A percentile compares a stretch with the other conserved stretches of the same genome.
Evolutionary conservation across 2,888 invertebrate species (phyloP).

Genomic region (Anorthoa munda): DNA sequence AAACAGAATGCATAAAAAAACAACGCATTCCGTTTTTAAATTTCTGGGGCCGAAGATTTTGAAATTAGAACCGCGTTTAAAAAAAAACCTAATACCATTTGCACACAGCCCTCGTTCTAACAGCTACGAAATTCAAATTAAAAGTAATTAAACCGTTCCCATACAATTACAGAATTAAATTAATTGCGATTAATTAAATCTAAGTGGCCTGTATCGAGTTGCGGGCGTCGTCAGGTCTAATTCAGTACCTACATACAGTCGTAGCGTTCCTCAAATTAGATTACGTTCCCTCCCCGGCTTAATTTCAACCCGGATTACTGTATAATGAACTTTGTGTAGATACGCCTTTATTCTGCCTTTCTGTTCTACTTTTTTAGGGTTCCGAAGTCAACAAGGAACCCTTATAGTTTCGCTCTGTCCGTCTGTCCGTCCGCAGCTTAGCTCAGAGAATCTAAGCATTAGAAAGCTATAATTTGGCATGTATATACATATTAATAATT

Average conservation of each 20-base stretch:
- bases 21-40: neutral
- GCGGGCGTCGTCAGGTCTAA: constrained; percentile 54
- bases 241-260: constrained; percentile 43
- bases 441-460: too few species aligned
- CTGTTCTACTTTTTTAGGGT: constrained; percentile 33
- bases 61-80: constrained; percentile 9
- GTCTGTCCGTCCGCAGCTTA: too few species aligned
- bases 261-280: constrained; percentile 65
- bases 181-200: constrained; percentile 63
- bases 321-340: constrained; percentile 66
- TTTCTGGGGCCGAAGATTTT: neutral
- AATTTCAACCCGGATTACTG: constrained; percentile 70
- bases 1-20: neutral
- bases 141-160: constrained; percentile 56
- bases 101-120: neutral
- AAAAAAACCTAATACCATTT: neutral
- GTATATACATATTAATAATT: too few species aligned
- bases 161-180: constrained; percentile 60
- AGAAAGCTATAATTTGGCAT: too few species aligned
- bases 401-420: too few species aligned
- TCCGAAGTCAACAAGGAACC: too few species aligned
- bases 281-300: constrained; percentile 64
- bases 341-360: constrained; percentile 36
- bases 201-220: constrained; percentile 62
- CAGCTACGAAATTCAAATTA: constrained; percentile 45